A percentile compares a stretch with the other conserved stretches of the same genome.
Evolutionary conservation across 2,113 vertebrate genomes (phyloP).

Genomic region (Chloroceryle aenea): DNA sequence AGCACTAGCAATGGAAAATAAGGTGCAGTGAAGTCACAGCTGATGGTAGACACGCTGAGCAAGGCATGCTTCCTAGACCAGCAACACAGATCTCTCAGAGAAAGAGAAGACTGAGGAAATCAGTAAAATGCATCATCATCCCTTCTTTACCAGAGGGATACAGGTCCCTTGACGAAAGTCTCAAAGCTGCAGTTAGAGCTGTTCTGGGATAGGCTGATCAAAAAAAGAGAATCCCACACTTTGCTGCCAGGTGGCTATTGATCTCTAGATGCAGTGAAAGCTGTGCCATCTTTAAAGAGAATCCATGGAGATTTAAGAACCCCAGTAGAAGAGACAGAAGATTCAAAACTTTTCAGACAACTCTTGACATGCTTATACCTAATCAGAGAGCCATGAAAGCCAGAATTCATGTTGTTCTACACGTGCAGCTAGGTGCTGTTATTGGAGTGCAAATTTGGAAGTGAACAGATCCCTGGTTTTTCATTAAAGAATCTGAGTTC

Average conservation of each 20-base stretch:
- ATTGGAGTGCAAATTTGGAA: background rate
- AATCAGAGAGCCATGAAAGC: background rate
- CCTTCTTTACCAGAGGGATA: background rate
- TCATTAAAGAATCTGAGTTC: background rate
- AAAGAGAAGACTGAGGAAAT: background rate
- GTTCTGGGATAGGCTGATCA: background rate
- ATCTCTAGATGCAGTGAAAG: background rate
- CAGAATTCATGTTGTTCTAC: background rate
- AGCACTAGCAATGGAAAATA: background rate
- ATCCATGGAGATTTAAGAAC: background rate
- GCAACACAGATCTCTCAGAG: background rate
- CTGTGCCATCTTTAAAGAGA: background rate
- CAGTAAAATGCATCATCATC: accelerated
- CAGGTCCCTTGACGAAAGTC: background rate
- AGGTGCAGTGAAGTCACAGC: background rate
- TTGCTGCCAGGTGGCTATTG: background rate
- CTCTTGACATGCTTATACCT: background rate
- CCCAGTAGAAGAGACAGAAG: background rate
- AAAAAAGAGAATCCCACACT: background rate
- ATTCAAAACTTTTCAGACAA: background rate
- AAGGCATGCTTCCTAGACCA: background rate
- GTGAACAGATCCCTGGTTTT: background rate
- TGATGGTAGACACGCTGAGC: background rate
- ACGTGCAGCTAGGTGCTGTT: background rate
- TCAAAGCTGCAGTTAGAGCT: background rate